These are phyloP conservation scores for Danio kyathit DNA, from an alignment of 2,797 vertebrate genomes.

Conservation along the genomic window DNA sequence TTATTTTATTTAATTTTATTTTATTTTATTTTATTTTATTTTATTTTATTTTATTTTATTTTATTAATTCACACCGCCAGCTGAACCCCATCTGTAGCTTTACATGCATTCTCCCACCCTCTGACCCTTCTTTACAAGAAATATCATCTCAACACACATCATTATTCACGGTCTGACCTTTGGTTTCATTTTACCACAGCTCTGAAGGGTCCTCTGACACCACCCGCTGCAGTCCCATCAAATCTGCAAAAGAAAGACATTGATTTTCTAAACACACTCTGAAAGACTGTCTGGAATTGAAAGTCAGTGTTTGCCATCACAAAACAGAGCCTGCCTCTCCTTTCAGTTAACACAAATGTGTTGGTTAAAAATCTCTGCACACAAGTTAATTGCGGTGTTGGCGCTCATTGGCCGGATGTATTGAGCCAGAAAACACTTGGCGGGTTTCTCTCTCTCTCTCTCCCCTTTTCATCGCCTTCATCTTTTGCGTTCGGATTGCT, in stretches of 20 bases:
- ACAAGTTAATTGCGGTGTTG: slow-evolving; percentile 67
- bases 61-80: neutral
- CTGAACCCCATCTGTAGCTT: neutral
- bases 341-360: slow-evolving; percentile 62
- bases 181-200: slow-evolving; percentile 47
- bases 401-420: slow-evolving; percentile 66
- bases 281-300: slow-evolving; percentile 44
- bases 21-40: neutral
- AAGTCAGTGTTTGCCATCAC: slow-evolving; percentile 45
- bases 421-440: slow-evolving; percentile 67
- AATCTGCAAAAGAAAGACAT: slow-evolving; percentile 54
- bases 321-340: slow-evolving; percentile 45
- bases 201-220: slow-evolving; percentile 50
- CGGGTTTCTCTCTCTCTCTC: slow-evolving; percentile 60
- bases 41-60: neutral
- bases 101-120: neutral
- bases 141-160: slow-evolving; percentile 41
- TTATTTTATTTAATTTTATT: neutral
- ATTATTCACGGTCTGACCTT: slow-evolving; percentile 57
- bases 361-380: slow-evolving; percentile 68
- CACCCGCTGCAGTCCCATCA: slow-evolving; percentile 40
- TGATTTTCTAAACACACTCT: slow-evolving; percentile 48
- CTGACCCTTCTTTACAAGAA: neutral
- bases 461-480: slow-evolving; percentile 7
- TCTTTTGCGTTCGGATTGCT: slow-evolving; percentile 8